These are phyloP conservation scores for Odobenus rosmarus DNA, from an alignment of 2,113 vertebrate species.

Conservation along the genomic window DNA sequence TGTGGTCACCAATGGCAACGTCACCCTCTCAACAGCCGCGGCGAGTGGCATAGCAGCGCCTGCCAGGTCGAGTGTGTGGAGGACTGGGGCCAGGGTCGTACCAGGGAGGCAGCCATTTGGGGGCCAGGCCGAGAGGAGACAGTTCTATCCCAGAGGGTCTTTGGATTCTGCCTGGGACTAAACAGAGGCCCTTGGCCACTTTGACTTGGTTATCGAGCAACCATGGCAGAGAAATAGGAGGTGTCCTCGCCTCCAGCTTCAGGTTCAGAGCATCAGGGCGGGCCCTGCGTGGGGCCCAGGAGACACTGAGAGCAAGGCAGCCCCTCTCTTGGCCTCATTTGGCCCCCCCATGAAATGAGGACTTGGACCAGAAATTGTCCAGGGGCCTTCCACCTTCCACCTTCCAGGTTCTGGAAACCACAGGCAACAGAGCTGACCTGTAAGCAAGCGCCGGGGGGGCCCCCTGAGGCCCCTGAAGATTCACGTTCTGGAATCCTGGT, in stretches of 20 bases:
- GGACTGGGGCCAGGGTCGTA: neutral
- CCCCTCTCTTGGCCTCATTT: neutral
- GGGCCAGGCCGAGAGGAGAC: neutral
- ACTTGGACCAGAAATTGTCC: accelerated
- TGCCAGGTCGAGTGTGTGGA: accelerated
- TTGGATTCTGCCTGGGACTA: neutral
- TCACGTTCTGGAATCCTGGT: neutral
- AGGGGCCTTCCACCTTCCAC: neutral
- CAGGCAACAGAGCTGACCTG: accelerated
- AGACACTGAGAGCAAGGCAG: neutral
- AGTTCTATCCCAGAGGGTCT: neutral
- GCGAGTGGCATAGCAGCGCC: accelerated
- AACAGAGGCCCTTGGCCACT: neutral
- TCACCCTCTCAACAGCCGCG: neutral
- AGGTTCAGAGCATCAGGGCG: neutral
- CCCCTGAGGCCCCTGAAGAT: accelerated
- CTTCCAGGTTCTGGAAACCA: accelerated
- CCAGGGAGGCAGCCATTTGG: accelerated
- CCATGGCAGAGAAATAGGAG: neutral
- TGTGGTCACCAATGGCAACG: conserved; percentile 26
- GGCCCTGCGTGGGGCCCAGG: accelerated
- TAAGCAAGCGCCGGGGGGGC: accelerated
- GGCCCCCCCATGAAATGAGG: neutral
- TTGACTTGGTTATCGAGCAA: neutral
- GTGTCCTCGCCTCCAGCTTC: neutral